These are phyloP conservation scores for Nerophis ophidion DNA, from an alignment of 2,113 vertebrate species.

Conservation along the genomic window DNA sequence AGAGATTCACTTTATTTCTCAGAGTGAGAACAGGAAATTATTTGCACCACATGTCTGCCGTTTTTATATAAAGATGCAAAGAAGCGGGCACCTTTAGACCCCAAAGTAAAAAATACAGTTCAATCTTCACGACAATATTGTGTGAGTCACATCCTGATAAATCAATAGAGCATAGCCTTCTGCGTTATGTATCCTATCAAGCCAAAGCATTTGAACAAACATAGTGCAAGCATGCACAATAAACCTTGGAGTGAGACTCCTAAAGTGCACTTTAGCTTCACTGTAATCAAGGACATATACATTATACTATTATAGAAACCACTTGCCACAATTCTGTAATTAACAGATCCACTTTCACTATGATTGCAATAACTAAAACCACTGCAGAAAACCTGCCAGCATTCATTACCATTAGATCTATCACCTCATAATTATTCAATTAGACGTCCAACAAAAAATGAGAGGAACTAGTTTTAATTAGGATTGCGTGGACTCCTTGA, in stretches of 20 bases:
- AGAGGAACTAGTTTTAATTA: slow-evolving; percentile 44
- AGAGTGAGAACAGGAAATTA: not conserved
- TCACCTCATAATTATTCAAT: slow-evolving; percentile 35
- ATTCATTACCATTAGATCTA: slow-evolving; percentile 45
- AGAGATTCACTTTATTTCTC: slow-evolving; percentile 9
- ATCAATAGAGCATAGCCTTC: not conserved
- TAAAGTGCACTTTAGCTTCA: slow-evolving; percentile 1
- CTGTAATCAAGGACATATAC: slow-evolving; percentile 23
- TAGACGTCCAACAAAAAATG: slow-evolving; percentile 36
- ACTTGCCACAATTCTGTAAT: slow-evolving; percentile 33
- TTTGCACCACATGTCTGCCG: not conserved
- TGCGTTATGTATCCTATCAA: not conserved
- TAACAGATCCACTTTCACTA: slow-evolving; percentile 39
- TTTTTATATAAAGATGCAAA: not conserved
- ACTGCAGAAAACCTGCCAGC: slow-evolving; percentile 51
- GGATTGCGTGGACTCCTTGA: slow-evolving; percentile 50
- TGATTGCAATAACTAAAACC: slow-evolving; percentile 52
- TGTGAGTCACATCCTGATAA: not conserved
- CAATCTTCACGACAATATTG: not conserved
- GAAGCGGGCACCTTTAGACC: not conserved
- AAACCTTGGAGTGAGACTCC: not conserved
- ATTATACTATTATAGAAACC: slow-evolving; percentile 38
- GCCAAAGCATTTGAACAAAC: not conserved
- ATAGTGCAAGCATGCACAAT: not conserved
- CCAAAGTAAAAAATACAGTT: not conserved